A percentile compares a stretch with the other conserved stretches of the same genome.
These are phyloP conservation scores for Pseudochaenichthys georgianus DNA, from an alignment of 2,797 vertebrate species.

Conservation along the genomic window DNA sequence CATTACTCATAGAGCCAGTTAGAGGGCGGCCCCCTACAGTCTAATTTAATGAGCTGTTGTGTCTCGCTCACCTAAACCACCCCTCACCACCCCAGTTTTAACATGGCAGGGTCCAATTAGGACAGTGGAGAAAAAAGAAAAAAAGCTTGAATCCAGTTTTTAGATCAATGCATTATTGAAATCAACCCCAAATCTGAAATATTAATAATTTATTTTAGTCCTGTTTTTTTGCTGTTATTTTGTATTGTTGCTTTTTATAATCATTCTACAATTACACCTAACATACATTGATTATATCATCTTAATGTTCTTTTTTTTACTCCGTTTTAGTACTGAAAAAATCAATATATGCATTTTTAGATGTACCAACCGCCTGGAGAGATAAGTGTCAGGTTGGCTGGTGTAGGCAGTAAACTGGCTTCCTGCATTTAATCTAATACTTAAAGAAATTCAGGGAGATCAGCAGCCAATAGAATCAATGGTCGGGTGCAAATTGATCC, in stretches of 20 bases:
- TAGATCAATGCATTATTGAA: neutral
- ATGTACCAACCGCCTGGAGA: neutral
- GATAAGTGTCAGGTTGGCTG: conserved; percentile 3
- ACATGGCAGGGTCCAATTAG: neutral
- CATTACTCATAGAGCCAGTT: neutral
- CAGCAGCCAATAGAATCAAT: conserved; percentile 36
- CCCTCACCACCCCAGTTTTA: neutral
- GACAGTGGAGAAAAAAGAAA: neutral
- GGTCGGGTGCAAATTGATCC: conserved; percentile 51
- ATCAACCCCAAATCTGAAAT: too few relatives aligned
- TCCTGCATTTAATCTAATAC: conserved; percentile 44
- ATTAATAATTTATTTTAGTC: too few relatives aligned
- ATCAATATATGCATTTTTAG: neutral
- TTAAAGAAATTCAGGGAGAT: conserved; percentile 36
- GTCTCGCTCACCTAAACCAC: neutral
- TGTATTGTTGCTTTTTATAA: neutral
- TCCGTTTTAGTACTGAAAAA: neutral
- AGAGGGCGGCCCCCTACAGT: neutral
- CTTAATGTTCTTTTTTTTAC: neutral
- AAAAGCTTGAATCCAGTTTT: neutral
- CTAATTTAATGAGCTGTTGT: neutral
- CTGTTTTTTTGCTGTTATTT: too few relatives aligned
- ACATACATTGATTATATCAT: neutral
- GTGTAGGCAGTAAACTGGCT: conserved; percentile 6
- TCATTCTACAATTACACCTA: neutral